Evolutionary conservation across 2,888 invertebrate genomes (phyloP).

Genomic region (Furcula furcula): DNA sequence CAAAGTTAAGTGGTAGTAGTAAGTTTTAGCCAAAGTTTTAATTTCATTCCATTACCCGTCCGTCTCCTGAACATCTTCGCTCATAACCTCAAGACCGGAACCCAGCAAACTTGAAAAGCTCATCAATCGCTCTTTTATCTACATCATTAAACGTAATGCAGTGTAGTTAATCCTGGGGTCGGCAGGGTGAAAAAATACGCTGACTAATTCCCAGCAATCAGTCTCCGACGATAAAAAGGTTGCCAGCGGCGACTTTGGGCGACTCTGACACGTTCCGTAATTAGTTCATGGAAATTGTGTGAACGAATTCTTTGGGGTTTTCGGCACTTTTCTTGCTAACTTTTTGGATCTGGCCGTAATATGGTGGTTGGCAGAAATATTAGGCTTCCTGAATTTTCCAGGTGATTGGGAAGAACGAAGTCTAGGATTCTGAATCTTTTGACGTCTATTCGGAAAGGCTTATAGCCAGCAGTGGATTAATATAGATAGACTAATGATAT

Average conservation of each 20-base stretch:
- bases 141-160: slow-evolving; percentile 47
- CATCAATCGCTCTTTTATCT: slow-evolving; percentile 56
- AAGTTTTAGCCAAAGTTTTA: too few relatives aligned
- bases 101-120: slow-evolving; percentile 17
- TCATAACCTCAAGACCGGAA: slow-evolving; percentile 9
- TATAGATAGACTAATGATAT: too few relatives aligned
- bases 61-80: background rate
- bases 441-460: too few relatives aligned
- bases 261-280: slow-evolving; percentile 29
- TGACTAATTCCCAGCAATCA: slow-evolving; percentile 61
- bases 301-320: slow-evolving; percentile 6
- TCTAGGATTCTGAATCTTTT: too few relatives aligned
- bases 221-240: slow-evolving; percentile 54
- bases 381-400: too few relatives aligned
- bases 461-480: too few relatives aligned
- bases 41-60: too few relatives aligned
- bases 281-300: slow-evolving; percentile 24
- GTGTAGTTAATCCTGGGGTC: slow-evolving; percentile 41
- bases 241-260: slow-evolving; percentile 19
- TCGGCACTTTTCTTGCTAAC: too few relatives aligned
- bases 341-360: too few relatives aligned
- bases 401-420: too few relatives aligned
- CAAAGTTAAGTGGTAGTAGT: too few relatives aligned
- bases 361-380: too few relatives aligned
- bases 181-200: slow-evolving; percentile 44